Conservation (phyloP, 2,797 vertebrate genomes). For the Vipera ursinii region DNA sequence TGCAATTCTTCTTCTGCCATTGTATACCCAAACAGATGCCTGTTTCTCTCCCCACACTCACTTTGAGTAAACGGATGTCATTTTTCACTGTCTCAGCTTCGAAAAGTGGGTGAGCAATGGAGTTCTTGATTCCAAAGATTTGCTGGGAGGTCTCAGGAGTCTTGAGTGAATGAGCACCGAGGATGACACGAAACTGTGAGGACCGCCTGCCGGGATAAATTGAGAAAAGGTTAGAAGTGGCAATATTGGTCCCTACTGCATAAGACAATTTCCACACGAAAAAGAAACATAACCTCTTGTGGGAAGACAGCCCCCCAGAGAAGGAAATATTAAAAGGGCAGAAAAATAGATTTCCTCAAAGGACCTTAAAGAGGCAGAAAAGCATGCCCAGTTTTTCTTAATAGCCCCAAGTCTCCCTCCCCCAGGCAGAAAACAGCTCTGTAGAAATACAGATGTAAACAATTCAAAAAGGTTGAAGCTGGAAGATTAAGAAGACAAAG, state of each 20-base stretch:
- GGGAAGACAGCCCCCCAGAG: no score
- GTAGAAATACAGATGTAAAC: no score
- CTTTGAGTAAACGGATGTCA: slow-evolving; percentile 25
- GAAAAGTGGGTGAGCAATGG: not conserved
- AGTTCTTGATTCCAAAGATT: not conserved
- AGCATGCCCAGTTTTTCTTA: no score
- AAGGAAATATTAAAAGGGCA: no score
- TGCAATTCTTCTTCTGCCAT: not conserved
- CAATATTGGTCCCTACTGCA: not conserved
- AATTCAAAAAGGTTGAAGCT: no score
- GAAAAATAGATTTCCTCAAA: no score
- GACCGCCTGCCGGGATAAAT: not conserved
- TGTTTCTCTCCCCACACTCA: not conserved
- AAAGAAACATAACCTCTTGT: not conserved
- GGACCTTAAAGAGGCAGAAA: no score
- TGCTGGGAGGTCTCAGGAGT: not conserved
- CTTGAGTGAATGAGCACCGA: not conserved
- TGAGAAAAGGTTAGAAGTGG: not conserved
- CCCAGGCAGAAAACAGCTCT: no score
- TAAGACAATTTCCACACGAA: not conserved
- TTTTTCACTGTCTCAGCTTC: not conserved
- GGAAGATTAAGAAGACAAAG: no score
- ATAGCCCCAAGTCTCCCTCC: no score
- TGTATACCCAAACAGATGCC: not conserved
- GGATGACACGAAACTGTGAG: not conserved